Percentiles rank a stretch among this genome's conserved stretches.
Conservation (phyloP, 2,113 vertebrate species). For the Lontra canadensis region DNA sequence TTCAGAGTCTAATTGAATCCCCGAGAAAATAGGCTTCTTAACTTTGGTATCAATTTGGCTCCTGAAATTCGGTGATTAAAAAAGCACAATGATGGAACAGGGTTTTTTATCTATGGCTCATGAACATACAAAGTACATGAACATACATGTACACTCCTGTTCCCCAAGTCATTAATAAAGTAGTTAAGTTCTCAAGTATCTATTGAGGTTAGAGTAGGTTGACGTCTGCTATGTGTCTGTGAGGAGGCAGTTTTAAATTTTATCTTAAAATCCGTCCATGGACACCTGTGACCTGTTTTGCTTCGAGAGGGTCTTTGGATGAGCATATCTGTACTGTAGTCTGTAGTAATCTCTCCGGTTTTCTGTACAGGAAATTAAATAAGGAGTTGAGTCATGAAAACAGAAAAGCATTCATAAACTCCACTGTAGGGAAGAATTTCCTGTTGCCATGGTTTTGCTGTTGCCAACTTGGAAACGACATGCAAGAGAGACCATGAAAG, state of each 20-base stretch:
- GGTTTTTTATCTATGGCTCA: not conserved
- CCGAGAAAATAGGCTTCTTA: not conserved
- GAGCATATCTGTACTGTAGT: slow-evolving; percentile 69
- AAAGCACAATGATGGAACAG: not conserved
- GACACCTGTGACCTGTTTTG: slow-evolving; percentile 62
- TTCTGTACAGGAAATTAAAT: slow-evolving; percentile 79
- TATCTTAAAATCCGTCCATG: not conserved
- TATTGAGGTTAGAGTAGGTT: not conserved
- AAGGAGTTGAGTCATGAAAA: slow-evolving; percentile 77
- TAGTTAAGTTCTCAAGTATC: not conserved
- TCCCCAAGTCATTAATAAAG: not conserved
- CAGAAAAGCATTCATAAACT: slow-evolving; percentile 80
- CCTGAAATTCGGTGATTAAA: slow-evolving; percentile 33
- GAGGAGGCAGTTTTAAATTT: slow-evolving; percentile 31
- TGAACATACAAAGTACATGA: not conserved
- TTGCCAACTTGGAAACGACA: slow-evolving; percentile 73
- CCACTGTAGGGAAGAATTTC: slow-evolving; percentile 74
- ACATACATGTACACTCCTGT: not conserved
- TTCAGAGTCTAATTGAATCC: not conserved
- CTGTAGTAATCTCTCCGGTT: slow-evolving; percentile 60
- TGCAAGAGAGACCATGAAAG: slow-evolving; percentile 72
- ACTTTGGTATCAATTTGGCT: not conserved
- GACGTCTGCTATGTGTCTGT: not conserved
- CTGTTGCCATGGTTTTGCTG: slow-evolving; percentile 76
- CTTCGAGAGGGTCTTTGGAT: slow-evolving; percentile 62